Evolutionary conservation across 2,888 invertebrate genomes (phyloP).

Genomic region (Synergus itoensis): DNA sequence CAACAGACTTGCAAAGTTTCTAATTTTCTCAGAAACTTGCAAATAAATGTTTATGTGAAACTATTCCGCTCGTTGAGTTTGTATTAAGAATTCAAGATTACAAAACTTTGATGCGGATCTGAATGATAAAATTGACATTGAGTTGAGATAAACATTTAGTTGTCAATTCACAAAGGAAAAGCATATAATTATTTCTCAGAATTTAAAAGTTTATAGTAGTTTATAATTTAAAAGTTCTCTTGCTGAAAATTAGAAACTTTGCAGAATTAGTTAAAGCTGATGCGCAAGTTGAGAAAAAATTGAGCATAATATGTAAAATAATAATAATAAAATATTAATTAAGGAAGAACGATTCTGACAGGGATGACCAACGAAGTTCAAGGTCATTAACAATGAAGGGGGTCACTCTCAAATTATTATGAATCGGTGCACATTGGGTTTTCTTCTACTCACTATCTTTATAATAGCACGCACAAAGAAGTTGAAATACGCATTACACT

Average conservation of each 20-base stretch:
- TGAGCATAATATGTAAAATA: conserved; percentile 36
- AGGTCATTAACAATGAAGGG: background rate
- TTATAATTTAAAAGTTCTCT: too few species aligned
- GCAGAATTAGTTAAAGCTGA: conserved; percentile 46
- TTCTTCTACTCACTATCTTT: conserved; percentile 29
- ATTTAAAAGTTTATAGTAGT: too few species aligned
- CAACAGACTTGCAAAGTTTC: conserved; percentile 27
- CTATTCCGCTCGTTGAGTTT: background rate
- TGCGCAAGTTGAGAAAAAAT: conserved; percentile 32
- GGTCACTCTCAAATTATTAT: background rate
- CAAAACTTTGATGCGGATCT: background rate
- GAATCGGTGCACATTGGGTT: conserved; percentile 20
- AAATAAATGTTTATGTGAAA: background rate
- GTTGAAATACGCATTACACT: conserved; percentile 49
- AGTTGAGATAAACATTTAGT: background rate
- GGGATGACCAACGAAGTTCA: conserved; percentile 2
- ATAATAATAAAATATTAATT: background rate
- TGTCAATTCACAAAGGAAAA: background rate
- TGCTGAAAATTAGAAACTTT: conserved; percentile 13
- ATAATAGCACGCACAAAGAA: conserved; percentile 55
- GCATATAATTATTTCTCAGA: background rate
- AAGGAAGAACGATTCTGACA: background rate
- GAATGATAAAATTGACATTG: background rate
- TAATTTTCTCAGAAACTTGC: conserved; percentile 38
- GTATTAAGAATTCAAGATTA: background rate